Evolutionary conservation across 2,113 vertebrate species (phyloP).

Genomic region (Atrichornis clamosus): DNA sequence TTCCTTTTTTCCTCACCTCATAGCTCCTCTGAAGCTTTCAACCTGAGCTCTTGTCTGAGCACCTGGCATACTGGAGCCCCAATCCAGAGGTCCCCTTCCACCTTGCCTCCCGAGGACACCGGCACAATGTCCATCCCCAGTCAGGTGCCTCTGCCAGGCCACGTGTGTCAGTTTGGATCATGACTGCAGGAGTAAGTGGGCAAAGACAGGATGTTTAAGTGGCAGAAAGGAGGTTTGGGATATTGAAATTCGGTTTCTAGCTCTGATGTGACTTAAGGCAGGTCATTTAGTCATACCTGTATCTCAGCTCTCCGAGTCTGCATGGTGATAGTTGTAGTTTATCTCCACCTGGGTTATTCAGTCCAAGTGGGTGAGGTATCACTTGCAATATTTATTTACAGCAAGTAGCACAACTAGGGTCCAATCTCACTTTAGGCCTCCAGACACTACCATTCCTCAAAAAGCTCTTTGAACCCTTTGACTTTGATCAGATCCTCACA

Average conservation of each 20-base stretch:
- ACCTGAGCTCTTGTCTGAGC: background rate
- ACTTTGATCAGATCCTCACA: background rate
- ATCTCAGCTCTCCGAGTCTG: background rate
- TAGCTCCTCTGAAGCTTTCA: background rate
- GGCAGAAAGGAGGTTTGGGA: background rate
- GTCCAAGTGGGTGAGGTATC: background rate
- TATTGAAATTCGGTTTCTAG: background rate
- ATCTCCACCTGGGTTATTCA: background rate
- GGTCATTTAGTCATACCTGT: background rate
- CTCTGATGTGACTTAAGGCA: background rate
- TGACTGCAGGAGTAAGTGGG: background rate
- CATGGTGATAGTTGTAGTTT: background rate
- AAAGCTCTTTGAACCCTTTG: background rate
- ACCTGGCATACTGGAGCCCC: background rate
- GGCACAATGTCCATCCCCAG: accelerated
- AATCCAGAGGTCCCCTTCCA: background rate
- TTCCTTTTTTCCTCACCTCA: background rate
- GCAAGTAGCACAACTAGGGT: background rate
- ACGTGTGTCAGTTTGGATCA: background rate
- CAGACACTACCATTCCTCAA: background rate
- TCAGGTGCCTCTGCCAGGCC: background rate
- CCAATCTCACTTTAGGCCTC: background rate
- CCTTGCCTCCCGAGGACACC: background rate
- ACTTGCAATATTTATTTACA: background rate
- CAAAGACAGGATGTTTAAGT: background rate